These are phyloP conservation scores for Maconellicoccus hirsutus DNA, from an alignment of 1,140 invertebrate species.

Conservation along the genomic window DNA sequence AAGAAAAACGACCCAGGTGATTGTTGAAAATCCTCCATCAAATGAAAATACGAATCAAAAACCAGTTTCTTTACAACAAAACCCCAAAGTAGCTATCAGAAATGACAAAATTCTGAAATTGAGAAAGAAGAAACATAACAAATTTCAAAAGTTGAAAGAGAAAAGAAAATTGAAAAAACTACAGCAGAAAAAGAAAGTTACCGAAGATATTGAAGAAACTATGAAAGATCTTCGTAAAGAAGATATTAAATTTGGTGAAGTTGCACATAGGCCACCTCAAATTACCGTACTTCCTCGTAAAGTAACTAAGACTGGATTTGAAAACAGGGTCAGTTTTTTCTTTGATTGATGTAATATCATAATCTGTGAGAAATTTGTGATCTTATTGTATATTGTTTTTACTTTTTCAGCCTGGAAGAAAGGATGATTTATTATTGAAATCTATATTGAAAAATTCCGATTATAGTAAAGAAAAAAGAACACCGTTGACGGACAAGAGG, in stretches of 20 bases:
- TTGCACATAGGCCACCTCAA: conserved; percentile 49
- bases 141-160: conserved; percentile 35
- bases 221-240: conserved; percentile 39
- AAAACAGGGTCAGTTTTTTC: conserved; percentile 36
- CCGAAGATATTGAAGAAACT: conserved; percentile 29
- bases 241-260: conserved; percentile 50
- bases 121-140: conserved; percentile 36
- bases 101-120: conserved; percentile 40
- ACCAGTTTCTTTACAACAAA: conserved; percentile 12
- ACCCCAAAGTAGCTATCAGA: conserved; percentile 25
- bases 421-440: conserved; percentile 41
- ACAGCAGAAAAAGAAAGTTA: conserved; percentile 26
- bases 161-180: conserved; percentile 35
- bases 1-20: not conserved
- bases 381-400: too few species aligned
- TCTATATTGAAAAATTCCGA: conserved; percentile 28
- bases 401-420: conserved; percentile 42
- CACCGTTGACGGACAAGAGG: not conserved
- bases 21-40: conserved; percentile 32
- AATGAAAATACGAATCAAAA: conserved; percentile 27
- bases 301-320: conserved; percentile 30
- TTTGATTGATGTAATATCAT: conserved; percentile 13
- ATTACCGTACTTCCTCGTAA: conserved; percentile 40
- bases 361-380: too few species aligned
- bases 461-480: not conserved